phyloP scores from a whole-genome alignment of 2,888 invertebrate genomes.

The Nephrotoma appendiculata region DNA sequence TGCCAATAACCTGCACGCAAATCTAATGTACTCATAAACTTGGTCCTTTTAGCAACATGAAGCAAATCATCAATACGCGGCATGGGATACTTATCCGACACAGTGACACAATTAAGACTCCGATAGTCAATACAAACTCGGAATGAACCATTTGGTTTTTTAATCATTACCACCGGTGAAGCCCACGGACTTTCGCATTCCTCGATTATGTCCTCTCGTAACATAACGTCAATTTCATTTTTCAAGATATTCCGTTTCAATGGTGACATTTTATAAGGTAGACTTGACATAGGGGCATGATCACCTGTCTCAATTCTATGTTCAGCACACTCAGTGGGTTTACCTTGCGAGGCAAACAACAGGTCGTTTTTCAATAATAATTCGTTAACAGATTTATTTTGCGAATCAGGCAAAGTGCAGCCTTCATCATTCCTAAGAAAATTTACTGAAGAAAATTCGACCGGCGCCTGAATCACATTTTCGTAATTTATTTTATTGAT shows the following conservation, averaged over 20 bases:
- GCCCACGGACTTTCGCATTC: conserved; percentile 13
- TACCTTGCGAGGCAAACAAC: no score
- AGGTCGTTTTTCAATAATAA: no score
- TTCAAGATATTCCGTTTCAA: no score
- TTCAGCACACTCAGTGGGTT: no score
- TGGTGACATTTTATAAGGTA: no score
- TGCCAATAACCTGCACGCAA: conserved; percentile 12
- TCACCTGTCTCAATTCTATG: no score
- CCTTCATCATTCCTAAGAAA: no score
- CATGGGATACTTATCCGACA: conserved; percentile 22
- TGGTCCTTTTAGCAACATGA: conserved; percentile 19
- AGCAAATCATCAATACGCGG: conserved; percentile 28
- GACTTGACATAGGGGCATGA: no score
- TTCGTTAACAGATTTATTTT: no score
- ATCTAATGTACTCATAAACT: conserved; percentile 23
- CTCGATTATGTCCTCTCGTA: conserved; percentile 13
- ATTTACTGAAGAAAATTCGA: no score
- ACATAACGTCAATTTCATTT: conserved; percentile 3
- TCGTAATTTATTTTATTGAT: conserved; percentile 16
- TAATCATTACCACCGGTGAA: conserved; percentile 13
- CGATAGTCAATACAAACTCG: conserved; percentile 2
- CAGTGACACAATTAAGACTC: conserved; percentile 17
- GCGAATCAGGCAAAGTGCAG: no score
- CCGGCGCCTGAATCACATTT: conserved; percentile 13
- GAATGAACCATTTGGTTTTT: conserved; percentile 16